Evolutionary conservation across 2,888 invertebrate species (phyloP).

Genomic region (Daptonema setosum): DNA sequence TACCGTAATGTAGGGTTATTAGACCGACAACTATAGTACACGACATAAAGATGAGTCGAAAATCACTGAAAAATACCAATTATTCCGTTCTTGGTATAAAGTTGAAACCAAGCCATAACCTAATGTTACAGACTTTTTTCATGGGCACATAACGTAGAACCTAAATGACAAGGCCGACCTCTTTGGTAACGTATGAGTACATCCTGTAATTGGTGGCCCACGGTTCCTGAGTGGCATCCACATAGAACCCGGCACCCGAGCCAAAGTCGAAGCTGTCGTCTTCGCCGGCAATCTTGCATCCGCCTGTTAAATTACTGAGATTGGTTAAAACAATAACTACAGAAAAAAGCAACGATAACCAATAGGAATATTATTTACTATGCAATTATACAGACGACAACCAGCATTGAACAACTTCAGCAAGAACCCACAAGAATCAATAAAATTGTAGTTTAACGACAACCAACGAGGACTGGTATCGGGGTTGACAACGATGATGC

Average conservation of each 20-base stretch:
- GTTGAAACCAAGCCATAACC: too few relatives aligned
- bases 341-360: too few relatives aligned
- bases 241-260: constrained; percentile 77
- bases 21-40: too few relatives aligned
- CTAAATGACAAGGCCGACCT: constrained; percentile 8
- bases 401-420: too few relatives aligned
- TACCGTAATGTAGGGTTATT: too few relatives aligned
- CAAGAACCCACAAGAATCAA: not conserved
- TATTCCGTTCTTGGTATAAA: too few relatives aligned
- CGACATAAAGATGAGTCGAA: too few relatives aligned
- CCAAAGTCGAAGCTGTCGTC: constrained; percentile 84
- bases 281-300: constrained; percentile 66
- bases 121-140: not conserved
- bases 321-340: too few relatives aligned
- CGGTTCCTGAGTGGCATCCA: constrained; percentile 69
- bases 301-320: constrained; percentile 35
- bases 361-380: too few relatives aligned
- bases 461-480: constrained; percentile 64
- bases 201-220: constrained; percentile 82
- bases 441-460: not conserved
- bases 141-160: not conserved
- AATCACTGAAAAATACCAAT: too few relatives aligned
- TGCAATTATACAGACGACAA: too few relatives aligned
- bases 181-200: constrained; percentile 64
- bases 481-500: constrained; percentile 67